Percentiles rank a stretch among this genome's conserved stretches.
phyloP scores from a whole-genome alignment of 1,140 invertebrate species.

The Oryctes rhinoceros region DNA sequence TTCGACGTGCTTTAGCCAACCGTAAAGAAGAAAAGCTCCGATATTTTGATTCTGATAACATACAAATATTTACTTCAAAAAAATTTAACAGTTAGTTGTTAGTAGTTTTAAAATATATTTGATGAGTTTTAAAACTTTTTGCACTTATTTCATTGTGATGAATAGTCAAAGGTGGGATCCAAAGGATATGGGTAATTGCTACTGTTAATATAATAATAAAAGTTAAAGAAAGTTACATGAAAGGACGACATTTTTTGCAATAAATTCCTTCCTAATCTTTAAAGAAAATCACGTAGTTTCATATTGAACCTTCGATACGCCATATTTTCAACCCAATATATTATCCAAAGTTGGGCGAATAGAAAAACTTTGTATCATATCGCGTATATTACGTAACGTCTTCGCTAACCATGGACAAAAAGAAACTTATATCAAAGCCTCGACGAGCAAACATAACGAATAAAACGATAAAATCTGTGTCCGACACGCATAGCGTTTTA shows the following conservation, averaged over 20 bases:
- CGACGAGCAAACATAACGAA: neutral
- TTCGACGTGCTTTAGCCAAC: no score
- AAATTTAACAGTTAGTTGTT: no score
- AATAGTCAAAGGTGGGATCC: no score
- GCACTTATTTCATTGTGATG: no score
- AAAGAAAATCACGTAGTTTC: neutral
- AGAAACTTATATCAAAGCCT: neutral
- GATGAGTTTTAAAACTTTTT: no score
- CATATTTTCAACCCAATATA: neutral
- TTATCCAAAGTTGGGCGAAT: neutral
- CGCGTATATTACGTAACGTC: neutral
- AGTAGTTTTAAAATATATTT: no score
- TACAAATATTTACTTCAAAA: no score
- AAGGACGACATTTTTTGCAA: neutral
- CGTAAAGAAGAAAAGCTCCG: no score
- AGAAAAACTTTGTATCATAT: conserved; percentile 7
- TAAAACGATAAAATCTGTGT: neutral
- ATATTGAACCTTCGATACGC: neutral
- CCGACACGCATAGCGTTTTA: neutral
- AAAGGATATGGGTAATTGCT: no score
- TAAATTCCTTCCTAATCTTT: neutral
- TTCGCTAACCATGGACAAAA: neutral
- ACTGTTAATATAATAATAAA: no score
- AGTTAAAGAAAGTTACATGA: neutral
- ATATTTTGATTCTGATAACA: no score